These are phyloP conservation scores for Drosophila putrida DNA, from an alignment of 2,888 invertebrate genomes.

Conservation along the genomic window DNA sequence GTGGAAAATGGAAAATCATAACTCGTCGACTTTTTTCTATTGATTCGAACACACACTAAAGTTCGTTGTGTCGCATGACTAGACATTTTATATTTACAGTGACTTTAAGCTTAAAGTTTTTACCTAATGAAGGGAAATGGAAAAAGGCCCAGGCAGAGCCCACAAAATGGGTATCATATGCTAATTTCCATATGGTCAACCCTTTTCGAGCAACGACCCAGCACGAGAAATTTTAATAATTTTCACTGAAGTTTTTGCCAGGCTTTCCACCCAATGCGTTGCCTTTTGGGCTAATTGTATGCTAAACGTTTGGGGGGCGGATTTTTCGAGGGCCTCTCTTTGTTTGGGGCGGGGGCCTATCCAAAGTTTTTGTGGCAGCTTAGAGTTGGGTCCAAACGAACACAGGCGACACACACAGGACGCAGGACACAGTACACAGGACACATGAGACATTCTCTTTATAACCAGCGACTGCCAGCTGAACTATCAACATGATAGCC, in stretches of 20 bases:
- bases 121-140: constrained; percentile 12
- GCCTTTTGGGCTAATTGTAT: constrained; percentile 82
- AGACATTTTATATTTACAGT: constrained; percentile 41
- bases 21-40: constrained; percentile 58
- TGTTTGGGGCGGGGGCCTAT: constrained; percentile 36
- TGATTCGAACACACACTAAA: constrained; percentile 35
- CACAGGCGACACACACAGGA: constrained; percentile 58
- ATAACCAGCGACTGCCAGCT: constrained; percentile 10
- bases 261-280: constrained; percentile 44
- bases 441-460: constrained; percentile 23
- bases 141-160: not conserved
- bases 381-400: constrained; percentile 45
- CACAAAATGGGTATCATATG: constrained; percentile 73
- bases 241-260: constrained; percentile 76
- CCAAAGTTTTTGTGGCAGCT: constrained; percentile 74
- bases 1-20: constrained; percentile 69
- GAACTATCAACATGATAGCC: constrained; percentile 71
- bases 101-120: constrained; percentile 68
- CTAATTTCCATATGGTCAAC: constrained; percentile 83
- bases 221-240: constrained; percentile 77
- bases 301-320: constrained; percentile 72
- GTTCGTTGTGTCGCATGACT: constrained; percentile 61
- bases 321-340: constrained; percentile 17
- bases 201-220: constrained; percentile 66
- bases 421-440: constrained; percentile 19